A percentile compares a stretch with the other conserved stretches of the same genome.
Evolutionary conservation across 2,797 vertebrate genomes (phyloP).

Genomic region (Arnoldichthys spilopterus): DNA sequence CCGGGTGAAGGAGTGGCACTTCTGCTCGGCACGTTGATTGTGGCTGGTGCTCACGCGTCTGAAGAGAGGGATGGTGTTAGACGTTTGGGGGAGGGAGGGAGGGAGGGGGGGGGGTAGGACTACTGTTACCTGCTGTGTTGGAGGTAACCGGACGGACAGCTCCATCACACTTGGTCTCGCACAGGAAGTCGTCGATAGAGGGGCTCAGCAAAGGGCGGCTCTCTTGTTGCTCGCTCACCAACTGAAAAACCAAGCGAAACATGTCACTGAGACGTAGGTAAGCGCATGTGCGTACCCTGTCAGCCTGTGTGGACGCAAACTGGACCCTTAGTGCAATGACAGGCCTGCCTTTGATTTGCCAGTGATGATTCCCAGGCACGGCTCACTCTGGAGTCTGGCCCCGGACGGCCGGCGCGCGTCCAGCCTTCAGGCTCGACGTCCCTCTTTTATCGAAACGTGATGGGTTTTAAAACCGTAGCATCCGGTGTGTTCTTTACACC

Average conservation of each 20-base stretch:
- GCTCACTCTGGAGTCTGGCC: slow-evolving; percentile 16
- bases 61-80: background rate
- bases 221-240: slow-evolving; percentile 98
- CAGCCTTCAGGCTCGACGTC: background rate
- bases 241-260: slow-evolving; percentile 76
- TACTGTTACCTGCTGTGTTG: slow-evolving; percentile 89
- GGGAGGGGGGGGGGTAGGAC: slow-evolving; percentile 47
- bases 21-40: background rate
- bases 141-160: slow-evolving; percentile 93
- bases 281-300: slow-evolving; percentile 29
- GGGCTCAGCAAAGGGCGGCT: slow-evolving; percentile 97
- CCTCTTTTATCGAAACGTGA: background rate
- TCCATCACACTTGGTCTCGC: slow-evolving; percentile 94
- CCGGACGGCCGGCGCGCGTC: background rate
- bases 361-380: slow-evolving; percentile 11
- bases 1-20: background rate
- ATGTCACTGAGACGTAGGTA: slow-evolving; percentile 30
- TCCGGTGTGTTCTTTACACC: background rate
- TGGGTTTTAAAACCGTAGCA: background rate
- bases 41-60: background rate
- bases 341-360: slow-evolving; percentile 26
- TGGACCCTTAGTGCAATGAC: slow-evolving; percentile 18
- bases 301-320: slow-evolving; percentile 14
- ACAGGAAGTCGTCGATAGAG: slow-evolving; percentile 98
- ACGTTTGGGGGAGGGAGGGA: background rate